Conservation (phyloP, 2,113 vertebrate genomes). For the Mola mola region DNA sequence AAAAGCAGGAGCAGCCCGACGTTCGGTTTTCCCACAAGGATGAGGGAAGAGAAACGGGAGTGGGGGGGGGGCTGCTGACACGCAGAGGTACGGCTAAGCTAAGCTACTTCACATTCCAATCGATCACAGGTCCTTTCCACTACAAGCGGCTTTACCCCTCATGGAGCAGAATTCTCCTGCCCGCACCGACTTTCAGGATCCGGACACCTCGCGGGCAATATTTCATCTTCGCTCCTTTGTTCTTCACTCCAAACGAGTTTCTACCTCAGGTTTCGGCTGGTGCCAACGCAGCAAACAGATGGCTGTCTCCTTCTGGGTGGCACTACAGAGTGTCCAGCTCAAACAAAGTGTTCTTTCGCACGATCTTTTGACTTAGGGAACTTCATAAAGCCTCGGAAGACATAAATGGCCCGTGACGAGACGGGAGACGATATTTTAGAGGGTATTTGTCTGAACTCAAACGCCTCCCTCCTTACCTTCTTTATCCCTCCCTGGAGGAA, state of each 20-base stretch:
- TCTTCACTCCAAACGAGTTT: slow-evolving; percentile 40
- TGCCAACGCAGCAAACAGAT: slow-evolving; percentile 66
- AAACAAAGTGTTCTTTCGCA: slow-evolving; percentile 55
- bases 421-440: slow-evolving; percentile 42
- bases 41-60: too few species aligned
- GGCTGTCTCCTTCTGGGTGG: slow-evolving; percentile 64
- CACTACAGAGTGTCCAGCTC: slow-evolving; percentile 62
- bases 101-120: slow-evolving; percentile 76
- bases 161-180: slow-evolving; percentile 12
- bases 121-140: slow-evolving; percentile 70
- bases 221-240: slow-evolving; percentile 30
- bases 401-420: slow-evolving; percentile 57
- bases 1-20: too few species aligned
- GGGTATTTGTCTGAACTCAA: slow-evolving; percentile 56
- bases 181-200: slow-evolving; percentile 25
- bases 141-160: slow-evolving; percentile 39
- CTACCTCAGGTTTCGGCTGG: slow-evolving; percentile 47
- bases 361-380: too few species aligned
- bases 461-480: slow-evolving; percentile 31
- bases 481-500: slow-evolving; percentile 61
- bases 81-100: slow-evolving; percentile 61
- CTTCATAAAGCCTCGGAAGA: too few species aligned
- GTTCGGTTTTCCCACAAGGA: slow-evolving; percentile 50
- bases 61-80: slow-evolving; percentile 73
- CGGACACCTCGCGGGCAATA: slow-evolving; percentile 25